A percentile compares a stretch with the other conserved stretches of the same genome.
phyloP scores from a whole-genome alignment of 2,888 invertebrate species.

The Seira musarum region DNA sequence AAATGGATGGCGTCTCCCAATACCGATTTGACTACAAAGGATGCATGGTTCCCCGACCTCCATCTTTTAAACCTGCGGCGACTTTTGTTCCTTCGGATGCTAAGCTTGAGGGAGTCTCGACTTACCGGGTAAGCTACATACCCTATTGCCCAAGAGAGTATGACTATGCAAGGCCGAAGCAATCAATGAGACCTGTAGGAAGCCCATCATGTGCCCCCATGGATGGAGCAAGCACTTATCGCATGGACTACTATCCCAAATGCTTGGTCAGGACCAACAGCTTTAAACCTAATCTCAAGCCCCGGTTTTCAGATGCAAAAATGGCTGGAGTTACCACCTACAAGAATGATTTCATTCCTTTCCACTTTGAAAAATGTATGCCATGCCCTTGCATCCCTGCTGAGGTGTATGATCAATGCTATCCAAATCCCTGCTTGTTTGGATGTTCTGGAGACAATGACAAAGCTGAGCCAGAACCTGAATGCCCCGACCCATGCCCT shows the following conservation, averaged over 20 bases:
- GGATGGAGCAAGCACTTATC: slow-evolving; percentile 60
- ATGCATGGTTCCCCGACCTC: slow-evolving; percentile 51
- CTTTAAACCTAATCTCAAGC: slow-evolving; percentile 51
- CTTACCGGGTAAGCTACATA: slow-evolving; percentile 57
- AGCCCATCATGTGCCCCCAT: slow-evolving; percentile 57
- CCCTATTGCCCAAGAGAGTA: slow-evolving; percentile 64
- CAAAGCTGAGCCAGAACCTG: slow-evolving; percentile 12
- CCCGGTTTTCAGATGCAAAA: slow-evolving; percentile 59
- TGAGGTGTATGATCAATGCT: slow-evolving; percentile 50
- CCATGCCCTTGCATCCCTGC: slow-evolving; percentile 54
- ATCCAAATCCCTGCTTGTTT: slow-evolving; percentile 43
- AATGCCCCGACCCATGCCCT: slow-evolving; percentile 50
- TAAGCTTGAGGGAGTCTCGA: slow-evolving; percentile 58
- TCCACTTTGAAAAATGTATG: slow-evolving; percentile 59
- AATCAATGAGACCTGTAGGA: slow-evolving; percentile 26
- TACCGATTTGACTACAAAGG: slow-evolving; percentile 62
- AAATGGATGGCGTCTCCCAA: slow-evolving; percentile 56
- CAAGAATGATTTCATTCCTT: slow-evolving; percentile 62
- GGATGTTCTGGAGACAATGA: slow-evolving; percentile 35
- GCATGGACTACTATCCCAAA: slow-evolving; percentile 58
- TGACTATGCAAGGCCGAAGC: slow-evolving; percentile 60
- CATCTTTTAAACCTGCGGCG: slow-evolving; percentile 44
- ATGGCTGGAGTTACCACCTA: slow-evolving; percentile 62
- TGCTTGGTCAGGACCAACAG: slow-evolving; percentile 43
- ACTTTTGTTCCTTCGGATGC: slow-evolving; percentile 60